Conservation (phyloP, 92 coral and sea anemone species). For the Hydrozoanthus gracilis region DNA sequence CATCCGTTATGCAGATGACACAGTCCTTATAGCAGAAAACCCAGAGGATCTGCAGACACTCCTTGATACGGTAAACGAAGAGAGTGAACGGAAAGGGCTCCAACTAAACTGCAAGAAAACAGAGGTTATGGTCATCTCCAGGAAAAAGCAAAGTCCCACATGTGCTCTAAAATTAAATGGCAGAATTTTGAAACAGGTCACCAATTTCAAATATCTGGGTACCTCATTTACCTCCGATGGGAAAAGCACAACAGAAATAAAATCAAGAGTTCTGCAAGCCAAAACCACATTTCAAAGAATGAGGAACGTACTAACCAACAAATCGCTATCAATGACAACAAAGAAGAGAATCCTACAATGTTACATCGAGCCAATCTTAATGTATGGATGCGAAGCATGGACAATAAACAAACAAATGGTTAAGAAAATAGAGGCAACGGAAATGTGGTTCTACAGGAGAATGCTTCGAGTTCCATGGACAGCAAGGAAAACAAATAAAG, state of each 20-base stretch:
- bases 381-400: constrained; percentile 6
- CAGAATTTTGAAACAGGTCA: constrained; percentile 2
- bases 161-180: not conserved
- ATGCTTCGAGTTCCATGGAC: constrained; percentile 18
- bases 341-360: not conserved
- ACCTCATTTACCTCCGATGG: not conserved
- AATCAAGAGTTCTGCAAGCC: not conserved
- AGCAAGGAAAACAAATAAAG: constrained; percentile 3
- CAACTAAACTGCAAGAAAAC: constrained; percentile 17
- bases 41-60: not conserved
- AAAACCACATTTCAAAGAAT: constrained; percentile 12
- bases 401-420: constrained; percentile 17
- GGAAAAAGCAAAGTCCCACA: not conserved
- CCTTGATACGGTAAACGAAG: constrained; percentile 5
- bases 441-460: constrained; percentile 20
- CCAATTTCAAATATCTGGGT: not conserved
- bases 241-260: constrained; percentile 12
- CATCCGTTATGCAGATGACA: constrained; percentile 3
- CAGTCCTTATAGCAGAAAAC: not conserved
- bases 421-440: constrained; percentile 20
- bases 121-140: constrained; percentile 17
- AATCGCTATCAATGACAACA: not conserved
- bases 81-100: not conserved
- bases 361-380: not conserved
- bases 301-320: constrained; percentile 4